Conservation (phyloP, 2,113 vertebrate species). For the Galbula dea region DNA sequence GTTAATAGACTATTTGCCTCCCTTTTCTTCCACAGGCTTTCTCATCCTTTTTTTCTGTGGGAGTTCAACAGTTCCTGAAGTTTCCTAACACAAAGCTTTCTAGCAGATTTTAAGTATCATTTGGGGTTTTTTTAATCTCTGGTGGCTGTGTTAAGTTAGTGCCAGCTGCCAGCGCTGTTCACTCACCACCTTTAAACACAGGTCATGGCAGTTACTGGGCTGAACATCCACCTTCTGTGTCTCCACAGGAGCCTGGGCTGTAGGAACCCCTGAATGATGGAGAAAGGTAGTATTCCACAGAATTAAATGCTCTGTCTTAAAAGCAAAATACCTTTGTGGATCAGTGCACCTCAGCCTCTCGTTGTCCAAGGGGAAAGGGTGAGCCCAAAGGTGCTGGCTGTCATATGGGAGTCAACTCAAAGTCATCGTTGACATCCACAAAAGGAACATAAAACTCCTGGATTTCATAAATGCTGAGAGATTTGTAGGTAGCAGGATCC, state of each 20-base stretch:
- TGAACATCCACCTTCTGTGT: background rate
- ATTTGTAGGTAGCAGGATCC: conserved; percentile 95
- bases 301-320: conserved; percentile 42
- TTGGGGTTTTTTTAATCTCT: background rate
- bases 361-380: background rate
- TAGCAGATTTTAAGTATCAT: conserved; percentile 22
- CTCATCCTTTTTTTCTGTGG: conserved; percentile 49
- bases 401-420: conserved; percentile 97
- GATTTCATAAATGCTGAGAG: conserved; percentile 97
- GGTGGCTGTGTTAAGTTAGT: conserved; percentile 65
- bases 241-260: background rate
- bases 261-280: conserved; percentile 36
- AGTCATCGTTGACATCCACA: conserved; percentile 98
- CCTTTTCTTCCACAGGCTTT: conserved; percentile 69
- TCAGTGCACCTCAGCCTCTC: background rate
- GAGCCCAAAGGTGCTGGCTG: background rate
- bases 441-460: conserved; percentile 98
- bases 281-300: conserved; percentile 52
- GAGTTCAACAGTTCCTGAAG: conserved; percentile 50
- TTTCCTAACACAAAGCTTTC: conserved; percentile 47
- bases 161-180: conserved; percentile 79
- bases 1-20: conserved; percentile 65
- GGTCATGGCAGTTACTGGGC: too few species aligned
- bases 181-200: conserved; percentile 32
- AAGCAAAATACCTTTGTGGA: background rate